Base-by-base conservation (phyloP, 2,113 vertebrate genomes). In the Neomonachus schauinslandi region DNA sequence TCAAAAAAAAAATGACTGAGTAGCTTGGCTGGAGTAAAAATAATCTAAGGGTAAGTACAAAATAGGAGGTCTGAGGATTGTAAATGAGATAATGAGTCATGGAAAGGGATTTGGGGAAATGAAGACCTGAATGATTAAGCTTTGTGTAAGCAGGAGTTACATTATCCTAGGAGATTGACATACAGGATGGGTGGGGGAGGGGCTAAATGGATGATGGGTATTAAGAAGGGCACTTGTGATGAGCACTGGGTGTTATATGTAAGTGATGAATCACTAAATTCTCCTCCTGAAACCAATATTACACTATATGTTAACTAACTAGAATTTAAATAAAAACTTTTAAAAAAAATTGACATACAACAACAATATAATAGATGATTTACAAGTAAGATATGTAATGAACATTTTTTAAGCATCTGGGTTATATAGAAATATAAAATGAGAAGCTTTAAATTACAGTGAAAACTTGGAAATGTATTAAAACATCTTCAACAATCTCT, bases 391-490 rank as follows among this genome's bases (percentile, higher is more conserved):
- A 24, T 51, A 14, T 22, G 13, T 39, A 79, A 87, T 94, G 67
- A 57, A 0, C 21, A 26, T 55, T 82, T 96, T 14, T 18, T 51
- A 74, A 49, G 51, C 59, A 65, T 91, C 13, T 91, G 42, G 2
- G 55, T 55, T 88, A 84, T 21, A 53, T 53, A 74, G 15, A 95
- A 80, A 80, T 91, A 93, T n/a, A 84, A 72, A 93, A 39, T 67
- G 22, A 76, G 61, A 93, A 92, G 15, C 1, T 63, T 88, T 24
- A 95, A 87, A 91, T 91, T 91, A 83, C 18, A 55, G 63, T 69
- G 72, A 80, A 96, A 94, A 88, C 16, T 61, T 95, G 21, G 93
- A 96, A 96, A 63, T 22, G 51, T 19, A 63, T 94, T 59, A 77
- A 86, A 89, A 87, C 61, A 91, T 82, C 77, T 82, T 16, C 36